These are phyloP conservation scores for Kradibia gibbosae DNA, from an alignment of 1,140 invertebrate genomes.

Conservation along the genomic window DNA sequence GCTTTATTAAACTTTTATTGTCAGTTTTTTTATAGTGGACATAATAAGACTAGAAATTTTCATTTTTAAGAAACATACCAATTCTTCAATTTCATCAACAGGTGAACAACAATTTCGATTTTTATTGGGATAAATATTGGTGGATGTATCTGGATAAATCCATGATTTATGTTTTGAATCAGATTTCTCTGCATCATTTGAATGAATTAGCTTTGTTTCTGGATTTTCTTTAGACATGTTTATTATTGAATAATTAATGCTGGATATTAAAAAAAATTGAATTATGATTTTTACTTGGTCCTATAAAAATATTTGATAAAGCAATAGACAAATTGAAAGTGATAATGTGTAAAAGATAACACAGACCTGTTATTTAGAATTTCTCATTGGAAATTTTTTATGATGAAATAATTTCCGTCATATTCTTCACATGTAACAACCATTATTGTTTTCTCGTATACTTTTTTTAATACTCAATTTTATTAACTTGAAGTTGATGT, in stretches of 20 bases:
- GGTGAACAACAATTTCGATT: conserved; percentile 43
- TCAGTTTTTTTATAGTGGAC: background rate
- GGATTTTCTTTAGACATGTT: conserved; percentile 38
- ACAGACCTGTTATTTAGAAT: background rate
- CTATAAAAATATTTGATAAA: background rate
- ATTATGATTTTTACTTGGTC: background rate
- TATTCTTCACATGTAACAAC: background rate
- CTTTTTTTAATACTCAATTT: background rate
- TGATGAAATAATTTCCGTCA: background rate
- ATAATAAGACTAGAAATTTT: background rate
- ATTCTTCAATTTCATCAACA: conserved; percentile 32
- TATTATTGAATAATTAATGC: background rate
- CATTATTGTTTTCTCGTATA: background rate
- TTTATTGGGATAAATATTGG: conserved; percentile 17
- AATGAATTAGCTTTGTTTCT: background rate
- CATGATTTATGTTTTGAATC: background rate
- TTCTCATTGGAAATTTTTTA: background rate
- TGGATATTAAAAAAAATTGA: background rate
- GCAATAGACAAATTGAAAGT: background rate
- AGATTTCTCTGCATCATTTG: background rate
- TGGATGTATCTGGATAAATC: conserved; percentile 11
- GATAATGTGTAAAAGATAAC: background rate
- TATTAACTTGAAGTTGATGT: background rate
- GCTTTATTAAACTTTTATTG: background rate
- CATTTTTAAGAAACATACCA: conserved; percentile 7